These are phyloP conservation scores for Cyaniris semiargus DNA, from an alignment of 2,888 invertebrate species.

Conservation along the genomic window DNA sequence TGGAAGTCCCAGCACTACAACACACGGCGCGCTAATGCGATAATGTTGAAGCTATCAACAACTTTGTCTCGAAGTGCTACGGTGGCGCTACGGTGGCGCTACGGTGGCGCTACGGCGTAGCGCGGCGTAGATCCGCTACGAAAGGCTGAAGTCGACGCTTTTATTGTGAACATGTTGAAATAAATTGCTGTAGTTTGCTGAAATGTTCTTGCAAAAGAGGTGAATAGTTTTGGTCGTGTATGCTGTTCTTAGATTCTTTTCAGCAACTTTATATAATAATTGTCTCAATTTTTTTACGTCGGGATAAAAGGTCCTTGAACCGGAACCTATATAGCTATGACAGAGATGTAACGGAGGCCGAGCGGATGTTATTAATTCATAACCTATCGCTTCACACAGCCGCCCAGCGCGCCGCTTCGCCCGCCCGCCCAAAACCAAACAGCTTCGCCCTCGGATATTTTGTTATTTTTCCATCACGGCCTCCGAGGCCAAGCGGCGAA, in stretches of 20 bases:
- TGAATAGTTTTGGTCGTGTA: background rate
- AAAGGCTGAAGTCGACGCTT: background rate
- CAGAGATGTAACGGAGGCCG: background rate
- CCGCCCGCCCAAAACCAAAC: slow-evolving; percentile 23
- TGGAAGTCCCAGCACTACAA: background rate
- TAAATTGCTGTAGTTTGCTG: background rate
- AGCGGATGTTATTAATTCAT: background rate
- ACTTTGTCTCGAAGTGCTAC: background rate
- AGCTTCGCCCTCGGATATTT: slow-evolving; percentile 24
- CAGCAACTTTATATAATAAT: no score
- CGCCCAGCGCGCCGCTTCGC: background rate
- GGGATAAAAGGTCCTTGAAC: background rate
- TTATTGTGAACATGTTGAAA: slow-evolving; percentile 12
- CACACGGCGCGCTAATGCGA: background rate
- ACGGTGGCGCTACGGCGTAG: background rate
- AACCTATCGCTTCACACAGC: slow-evolving; percentile 15
- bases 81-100: background rate
- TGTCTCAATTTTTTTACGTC: background rate
- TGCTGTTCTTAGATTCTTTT: background rate
- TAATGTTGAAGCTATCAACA: background rate
- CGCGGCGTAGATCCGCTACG: background rate
- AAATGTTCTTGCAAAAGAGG: background rate
- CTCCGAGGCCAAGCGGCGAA: background rate
- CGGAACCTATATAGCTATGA: background rate
- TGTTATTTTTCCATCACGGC: slow-evolving; percentile 31